Evolutionary conservation across 2,888 invertebrate genomes (phyloP).

Genomic region (Oligia fasciuncula): DNA sequence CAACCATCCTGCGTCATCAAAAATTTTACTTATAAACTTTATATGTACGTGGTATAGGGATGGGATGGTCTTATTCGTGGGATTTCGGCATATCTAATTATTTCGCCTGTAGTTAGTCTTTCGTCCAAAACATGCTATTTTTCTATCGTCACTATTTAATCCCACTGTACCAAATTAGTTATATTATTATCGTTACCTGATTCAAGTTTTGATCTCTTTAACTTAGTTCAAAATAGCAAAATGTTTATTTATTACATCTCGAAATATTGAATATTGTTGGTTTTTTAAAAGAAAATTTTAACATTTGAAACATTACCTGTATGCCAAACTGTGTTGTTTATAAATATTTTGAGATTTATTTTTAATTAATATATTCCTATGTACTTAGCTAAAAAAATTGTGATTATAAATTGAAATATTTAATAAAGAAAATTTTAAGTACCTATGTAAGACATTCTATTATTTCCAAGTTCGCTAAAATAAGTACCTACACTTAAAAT

Average conservation of each 20-base stretch:
- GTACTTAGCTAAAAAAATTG: conserved; percentile 75
- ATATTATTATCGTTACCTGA: conserved; percentile 84
- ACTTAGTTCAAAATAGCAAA: conserved; percentile 82
- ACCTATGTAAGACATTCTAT: conserved; percentile 20
- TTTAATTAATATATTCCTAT: conserved; percentile 74
- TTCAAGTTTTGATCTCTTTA: conserved; percentile 88
- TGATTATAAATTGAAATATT: conserved; percentile 72
- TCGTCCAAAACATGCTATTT: conserved; percentile 53
- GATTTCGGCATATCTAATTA: conserved; percentile 71
- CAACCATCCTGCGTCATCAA: conserved; percentile 46
- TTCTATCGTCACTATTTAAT: conserved; percentile 55
- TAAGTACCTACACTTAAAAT: not conserved
- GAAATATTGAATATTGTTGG: conserved; percentile 76
- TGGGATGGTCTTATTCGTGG: conserved; percentile 81
- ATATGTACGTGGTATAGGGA: conserved; percentile 61
- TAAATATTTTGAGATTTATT: conserved; percentile 83
- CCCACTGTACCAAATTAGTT: conserved; percentile 71
- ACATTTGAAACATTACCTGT: conserved; percentile 69
- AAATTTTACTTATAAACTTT: conserved; percentile 23
- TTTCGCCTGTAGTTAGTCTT: conserved; percentile 64
- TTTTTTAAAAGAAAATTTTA: conserved; percentile 73
- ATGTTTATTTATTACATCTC: conserved; percentile 79
- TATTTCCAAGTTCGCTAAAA: not conserved
- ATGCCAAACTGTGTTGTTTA: conserved; percentile 85
- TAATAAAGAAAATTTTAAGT: conserved; percentile 69